These are phyloP conservation scores for Halcyon chelicuti DNA, from an alignment of 2,797 vertebrate genomes.

Conservation along the genomic window DNA sequence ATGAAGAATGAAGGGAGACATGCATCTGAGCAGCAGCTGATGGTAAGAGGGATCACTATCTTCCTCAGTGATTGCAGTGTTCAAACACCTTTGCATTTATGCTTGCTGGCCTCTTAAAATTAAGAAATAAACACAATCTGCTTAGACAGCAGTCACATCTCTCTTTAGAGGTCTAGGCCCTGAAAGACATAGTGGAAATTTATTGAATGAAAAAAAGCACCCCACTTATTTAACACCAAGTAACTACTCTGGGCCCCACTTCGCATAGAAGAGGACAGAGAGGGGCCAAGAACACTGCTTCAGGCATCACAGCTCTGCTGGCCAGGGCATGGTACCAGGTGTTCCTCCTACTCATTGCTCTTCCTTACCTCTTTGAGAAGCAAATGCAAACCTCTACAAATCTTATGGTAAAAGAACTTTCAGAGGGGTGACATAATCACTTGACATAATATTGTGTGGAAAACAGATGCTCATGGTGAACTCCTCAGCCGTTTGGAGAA, in stretches of 20 bases:
- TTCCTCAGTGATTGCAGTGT: not conserved
- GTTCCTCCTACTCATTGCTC: not conserved
- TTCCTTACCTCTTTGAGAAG: not conserved
- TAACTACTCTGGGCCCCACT: not conserved
- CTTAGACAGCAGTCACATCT: not conserved
- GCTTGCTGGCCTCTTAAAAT: not conserved
- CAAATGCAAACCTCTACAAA: not conserved
- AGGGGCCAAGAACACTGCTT: not conserved
- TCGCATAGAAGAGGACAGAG: not conserved
- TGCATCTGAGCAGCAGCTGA: not conserved
- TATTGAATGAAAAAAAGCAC: not conserved
- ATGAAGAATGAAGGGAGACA: not conserved
- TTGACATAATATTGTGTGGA: not conserved
- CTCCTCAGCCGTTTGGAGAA: not conserved
- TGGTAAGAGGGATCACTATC: not conserved
- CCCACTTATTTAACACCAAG: not conserved
- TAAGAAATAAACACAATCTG: not conserved
- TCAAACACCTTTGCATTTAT: not conserved
- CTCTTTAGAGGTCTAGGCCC: not conserved
- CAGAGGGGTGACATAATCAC: not conserved
- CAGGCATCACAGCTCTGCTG: not conserved
- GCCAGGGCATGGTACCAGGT: not conserved
- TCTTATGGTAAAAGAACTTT: not conserved
- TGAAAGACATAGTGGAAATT: not conserved
- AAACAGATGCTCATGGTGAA: not conserved